Base-by-base conservation (phyloP, 2,888 invertebrate species). In the Cryptus viduatorius region DNA sequence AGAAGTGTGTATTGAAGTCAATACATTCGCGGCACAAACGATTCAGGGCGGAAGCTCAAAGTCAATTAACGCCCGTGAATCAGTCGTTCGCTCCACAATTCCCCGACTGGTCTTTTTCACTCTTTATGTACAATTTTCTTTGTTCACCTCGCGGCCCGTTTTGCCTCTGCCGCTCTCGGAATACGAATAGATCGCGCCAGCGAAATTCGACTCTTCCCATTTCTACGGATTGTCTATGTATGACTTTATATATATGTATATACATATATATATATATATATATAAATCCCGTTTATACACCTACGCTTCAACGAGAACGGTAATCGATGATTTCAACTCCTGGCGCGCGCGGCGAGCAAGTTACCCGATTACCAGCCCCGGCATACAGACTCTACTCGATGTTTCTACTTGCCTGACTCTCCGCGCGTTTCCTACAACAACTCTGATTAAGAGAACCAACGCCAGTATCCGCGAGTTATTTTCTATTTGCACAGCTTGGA, bases 321-420 rank as follows among this genome's bases (percentile, higher is more conserved):
- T 76, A 76, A 76, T 76, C 76, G 76, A 76, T 65, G 64, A 76
- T 76, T 76, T 50, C 75, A 48, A 76, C 75, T 76, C 37, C 65
- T 53, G 65, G 65, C 65, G 48, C 50, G 48, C 50, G 65, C 61
- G 61, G 61, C 29, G 24, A 14, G 76, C 76, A 76, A 64, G 76
- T 76, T 65, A 64, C 65, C 64, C 76, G 65, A 76, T 76, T 76
- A 76, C 50, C 72, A 72, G 59, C 59, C 71, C 37, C 48, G 8
- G 42, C 65, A 24, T 31, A 16, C 46, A 44, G 44, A 61, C 73
- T 72, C 64, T 10, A 56, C 61, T 76, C 19, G 76, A 31, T 64
- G 53, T 65, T 65, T 76, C 65, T 76, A 42, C 76, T 65, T 53
- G 76, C 37, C 76, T 42, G 50, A 61, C 61, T 61, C 61, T 59